These are phyloP conservation scores for Cataglyphis cursor DNA, from an alignment of 2,888 invertebrate genomes.

Conservation along the genomic window DNA sequence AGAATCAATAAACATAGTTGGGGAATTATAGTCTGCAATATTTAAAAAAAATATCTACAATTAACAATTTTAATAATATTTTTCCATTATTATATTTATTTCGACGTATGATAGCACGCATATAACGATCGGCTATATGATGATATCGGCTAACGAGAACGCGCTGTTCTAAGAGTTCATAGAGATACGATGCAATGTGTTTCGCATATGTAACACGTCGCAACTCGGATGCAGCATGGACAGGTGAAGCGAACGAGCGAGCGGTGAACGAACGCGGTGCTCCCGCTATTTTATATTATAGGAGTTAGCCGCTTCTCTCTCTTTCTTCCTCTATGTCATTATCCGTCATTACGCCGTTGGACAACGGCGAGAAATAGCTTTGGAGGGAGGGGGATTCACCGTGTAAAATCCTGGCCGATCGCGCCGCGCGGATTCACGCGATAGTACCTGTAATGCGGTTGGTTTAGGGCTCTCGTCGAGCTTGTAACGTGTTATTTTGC, in stretches of 20 bases:
- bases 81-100: not conserved
- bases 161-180: not conserved
- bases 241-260: conserved; percentile 63
- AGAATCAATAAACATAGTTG: not conserved
- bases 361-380: conserved; percentile 72
- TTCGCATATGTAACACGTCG: conserved; percentile 8
- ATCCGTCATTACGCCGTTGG: conserved; percentile 73
- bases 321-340: conserved; percentile 62
- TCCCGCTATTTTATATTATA: conserved; percentile 69
- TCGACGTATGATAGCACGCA: not conserved
- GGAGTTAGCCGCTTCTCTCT: conserved; percentile 57
- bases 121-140: not conserved
- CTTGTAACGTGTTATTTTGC: conserved; percentile 44
- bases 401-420: conserved; percentile 63
- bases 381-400: conserved; percentile 42
- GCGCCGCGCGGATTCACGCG: conserved; percentile 48
- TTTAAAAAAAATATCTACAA: not conserved
- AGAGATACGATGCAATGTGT: not conserved
- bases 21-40: not conserved
- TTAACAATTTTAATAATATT: not conserved
- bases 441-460: conserved; percentile 39
- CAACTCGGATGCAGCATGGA: conserved; percentile 31
- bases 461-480: conserved; percentile 31
- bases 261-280: conserved; percentile 69
- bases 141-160: not conserved